Conservation (phyloP, 2,888 invertebrate species). For the Stegophylla sp. region DNA sequence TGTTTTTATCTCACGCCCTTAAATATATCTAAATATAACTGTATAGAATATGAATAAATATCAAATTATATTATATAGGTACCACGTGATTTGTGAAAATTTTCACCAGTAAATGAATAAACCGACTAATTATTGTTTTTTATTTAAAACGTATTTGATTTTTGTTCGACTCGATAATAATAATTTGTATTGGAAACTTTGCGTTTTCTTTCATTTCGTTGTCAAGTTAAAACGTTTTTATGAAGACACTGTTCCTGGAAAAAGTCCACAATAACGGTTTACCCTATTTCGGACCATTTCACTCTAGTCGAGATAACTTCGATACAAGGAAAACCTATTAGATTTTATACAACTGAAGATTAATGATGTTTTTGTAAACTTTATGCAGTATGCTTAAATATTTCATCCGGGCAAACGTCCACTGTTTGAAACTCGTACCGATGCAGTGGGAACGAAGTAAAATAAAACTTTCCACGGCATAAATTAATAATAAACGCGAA, state of each 20-base stretch:
- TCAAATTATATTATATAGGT: too few species aligned
- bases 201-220: slow-evolving; percentile 22
- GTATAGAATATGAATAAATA: too few species aligned
- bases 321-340: slow-evolving; percentile 49
- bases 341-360: slow-evolving; percentile 38
- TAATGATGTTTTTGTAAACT: slow-evolving; percentile 48
- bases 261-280: slow-evolving; percentile 28
- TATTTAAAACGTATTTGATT: too few species aligned
- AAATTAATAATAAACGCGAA: slow-evolving; percentile 14
- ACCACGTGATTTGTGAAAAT: neutral
- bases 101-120: neutral
- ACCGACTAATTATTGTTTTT: neutral
- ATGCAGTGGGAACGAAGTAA: neutral
- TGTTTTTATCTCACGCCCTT: too few species aligned
- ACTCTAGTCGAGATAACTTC: slow-evolving; percentile 21
- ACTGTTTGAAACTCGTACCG: slow-evolving; percentile 2
- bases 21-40: too few species aligned
- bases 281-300: slow-evolving; percentile 36
- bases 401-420: slow-evolving; percentile 22
- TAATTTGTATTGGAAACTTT: neutral
- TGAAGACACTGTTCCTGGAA: neutral
- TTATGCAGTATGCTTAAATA: slow-evolving; percentile 27
- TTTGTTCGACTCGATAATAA: too few species aligned
- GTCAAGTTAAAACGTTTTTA: slow-evolving; percentile 8
- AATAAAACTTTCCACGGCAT: slow-evolving; percentile 34